Evolutionary conservation across 2,113 vertebrate species (phyloP), one percentile per base, ranked within the genome.

Genomic region (Monarcha castaneiventris): DNA sequence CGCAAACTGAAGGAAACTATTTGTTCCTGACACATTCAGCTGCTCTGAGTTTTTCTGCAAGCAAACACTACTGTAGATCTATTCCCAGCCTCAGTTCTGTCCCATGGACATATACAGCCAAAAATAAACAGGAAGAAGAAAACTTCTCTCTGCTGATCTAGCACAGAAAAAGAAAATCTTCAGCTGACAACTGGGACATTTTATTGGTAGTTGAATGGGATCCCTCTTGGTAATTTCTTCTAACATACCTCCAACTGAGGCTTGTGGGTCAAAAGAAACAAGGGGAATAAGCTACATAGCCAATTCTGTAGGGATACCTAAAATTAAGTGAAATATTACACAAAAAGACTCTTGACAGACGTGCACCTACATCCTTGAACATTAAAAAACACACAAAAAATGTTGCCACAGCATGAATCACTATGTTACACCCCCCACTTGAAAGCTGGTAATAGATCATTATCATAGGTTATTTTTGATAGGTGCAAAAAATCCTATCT

Each of bases 361-460:
- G 15, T 30, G 26, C 16, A 51, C 21, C 29, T 73, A 75, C 15
- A 69, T 51, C 54, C 58, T 69, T 55, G 20, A 81, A 69, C 2
- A 9, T 30, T 52, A 46, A 56, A 84, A 80, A 41, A 3, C 13
- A 68, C 0, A 0, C 3, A 18, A 84, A 43, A 85, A 85, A 76
- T 5, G 32, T 41, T 64, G 49, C 16, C 49, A 43, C 16, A 49
- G 72, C 7, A 9, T 8, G 15, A 32, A 64, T 51, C 58, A 55
- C 13, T 16, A 26, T 0, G 0, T 30, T 56, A 49, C 4, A 5
- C 1, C 5, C 23, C 10, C 4, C 0, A 1, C 26, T 18, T 54
- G 12, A 64, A 87, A 82, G 51, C 0, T 32, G 22, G 16, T 41
- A 58, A n/a, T 37, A 27, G 21, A 77, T 66, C 7, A 2, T 29